A percentile compares a stretch with the other conserved stretches of the same genome.
Evolutionary conservation across 2,113 vertebrate species (phyloP).

Genomic region (Lipotes vexillifer): DNA sequence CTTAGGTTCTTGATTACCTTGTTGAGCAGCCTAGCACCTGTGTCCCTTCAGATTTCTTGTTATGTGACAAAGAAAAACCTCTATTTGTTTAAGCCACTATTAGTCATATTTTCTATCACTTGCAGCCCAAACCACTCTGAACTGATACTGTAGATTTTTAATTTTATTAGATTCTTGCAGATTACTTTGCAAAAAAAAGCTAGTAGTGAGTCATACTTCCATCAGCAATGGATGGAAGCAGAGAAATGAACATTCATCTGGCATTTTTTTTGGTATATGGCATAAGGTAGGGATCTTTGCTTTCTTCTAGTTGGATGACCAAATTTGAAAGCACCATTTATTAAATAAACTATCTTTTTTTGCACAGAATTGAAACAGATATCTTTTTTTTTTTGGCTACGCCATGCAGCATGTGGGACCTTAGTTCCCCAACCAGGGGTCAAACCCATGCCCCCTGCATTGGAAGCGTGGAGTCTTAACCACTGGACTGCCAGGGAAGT

Average conservation of each 20-base stretch:
- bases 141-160: background rate
- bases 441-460: background rate
- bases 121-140: background rate
- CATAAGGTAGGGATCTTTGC: background rate
- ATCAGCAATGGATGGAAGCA: conserved; percentile 2
- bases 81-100: background rate
- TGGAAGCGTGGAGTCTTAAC: background rate
- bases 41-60: background rate
- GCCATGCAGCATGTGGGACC: rapidly evolving
- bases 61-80: background rate
- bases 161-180: conserved; percentile 8
- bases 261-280: background rate
- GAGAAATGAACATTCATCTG: background rate
- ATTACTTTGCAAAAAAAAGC: background rate
- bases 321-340: conserved; percentile 23
- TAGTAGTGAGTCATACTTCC: conserved; percentile 12
- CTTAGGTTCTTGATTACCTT: background rate
- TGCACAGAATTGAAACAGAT: background rate
- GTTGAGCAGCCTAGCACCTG: background rate
- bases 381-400: background rate
- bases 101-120: background rate
- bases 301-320: background rate
- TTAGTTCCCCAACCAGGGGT: background rate
- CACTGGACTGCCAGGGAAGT: background rate
- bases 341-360: conserved; percentile 5